Evolutionary conservation across 2,888 invertebrate genomes (phyloP), one percentile per base, ranked within the genome.

Genomic region (Malthinus seriepunctatus): DNA sequence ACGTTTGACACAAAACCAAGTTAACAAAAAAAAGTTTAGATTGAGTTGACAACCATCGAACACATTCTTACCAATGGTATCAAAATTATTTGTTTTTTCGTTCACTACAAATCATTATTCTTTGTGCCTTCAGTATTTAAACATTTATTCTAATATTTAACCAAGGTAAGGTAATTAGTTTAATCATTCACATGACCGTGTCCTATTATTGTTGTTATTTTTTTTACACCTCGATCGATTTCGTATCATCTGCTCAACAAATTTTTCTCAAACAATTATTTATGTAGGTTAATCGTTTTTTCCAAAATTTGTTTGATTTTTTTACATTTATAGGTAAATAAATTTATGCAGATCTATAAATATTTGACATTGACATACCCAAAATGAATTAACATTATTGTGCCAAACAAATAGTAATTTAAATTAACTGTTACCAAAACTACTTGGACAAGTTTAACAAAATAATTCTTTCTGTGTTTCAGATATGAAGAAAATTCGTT

Each of bases 11-110:
- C 23, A 23, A 23, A 23, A 23, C 23, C 23, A 2, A 23, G 23
- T 23, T 23, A 23, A 23, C 23, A 23, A 23, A 23, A 23, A 23
- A 23, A 23, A 58, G 39, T 51, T 56, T 59, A 55, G 44, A n/a
- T 52, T 44, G 50, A 54, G 52, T 65, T 63, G 63, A 64, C 62
- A 63, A 51, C 60, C 56, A 49, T 60, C 55, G 50, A 60, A 60
- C 46, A 57, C 63, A 60, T 60, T 52, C 67, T 66, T 69, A 71
- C 73, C 71, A 76, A 78, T 77, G 77, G 71, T 77, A 76, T 74
- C 76, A 71, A 77, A 77, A 77, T 78, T 76, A 71, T 73, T 75
- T 71, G 75, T 76, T 73, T 71, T 15, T 67, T 67, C 65, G 67
- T 67, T 66, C 63, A 67, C 69, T 68, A 67, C 67, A 65, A 62